Evolutionary conservation across 2,797 vertebrate genomes (phyloP).

Genomic region (Ambastaia sidthimunki): DNA sequence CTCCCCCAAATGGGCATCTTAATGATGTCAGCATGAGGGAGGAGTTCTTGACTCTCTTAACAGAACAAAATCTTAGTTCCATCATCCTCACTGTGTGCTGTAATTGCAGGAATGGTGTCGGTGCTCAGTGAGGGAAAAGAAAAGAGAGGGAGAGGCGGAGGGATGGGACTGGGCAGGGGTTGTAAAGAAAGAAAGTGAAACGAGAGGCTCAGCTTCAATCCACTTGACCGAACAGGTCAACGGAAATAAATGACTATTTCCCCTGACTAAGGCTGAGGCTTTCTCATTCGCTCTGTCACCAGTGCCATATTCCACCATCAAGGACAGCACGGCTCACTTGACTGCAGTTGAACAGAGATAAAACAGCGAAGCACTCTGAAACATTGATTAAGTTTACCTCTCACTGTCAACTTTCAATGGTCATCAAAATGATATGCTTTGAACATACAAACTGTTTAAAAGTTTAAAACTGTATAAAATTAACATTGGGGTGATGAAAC

Average conservation of each 20-base stretch:
- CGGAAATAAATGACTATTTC: conserved; percentile 87
- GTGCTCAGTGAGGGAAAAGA: conserved; percentile 60
- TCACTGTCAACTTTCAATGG: conserved; percentile 48
- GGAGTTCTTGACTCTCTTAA: conserved; percentile 75
- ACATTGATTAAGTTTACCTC: conserved; percentile 46
- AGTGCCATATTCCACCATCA: conserved; percentile 72
- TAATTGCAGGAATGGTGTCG: conserved; percentile 80
- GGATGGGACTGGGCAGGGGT: conserved; percentile 52
- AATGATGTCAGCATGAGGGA: conserved; percentile 75
- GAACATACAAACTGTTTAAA: conserved; percentile 20
- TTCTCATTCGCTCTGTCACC: conserved; percentile 76
- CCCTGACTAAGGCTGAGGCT: conserved; percentile 77
- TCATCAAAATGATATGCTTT: conserved; percentile 48
- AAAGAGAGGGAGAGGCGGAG: conserved; percentile 46
- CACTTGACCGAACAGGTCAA: conserved; percentile 83
- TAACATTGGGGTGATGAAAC: conserved; percentile 45
- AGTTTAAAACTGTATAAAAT: no score
- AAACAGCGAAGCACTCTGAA: conserved; percentile 64
- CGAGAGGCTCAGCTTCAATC: conserved; percentile 83
- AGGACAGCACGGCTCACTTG: conserved; percentile 70
- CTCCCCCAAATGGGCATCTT: conserved; percentile 70
- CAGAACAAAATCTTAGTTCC: conserved; percentile 74
- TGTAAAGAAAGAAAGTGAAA: conserved; percentile 68
- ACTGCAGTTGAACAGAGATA: conserved; percentile 63
- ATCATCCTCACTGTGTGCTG: conserved; percentile 81